Conservation (phyloP, 2,888 invertebrate genomes). For the Abrostola triplasia region DNA sequence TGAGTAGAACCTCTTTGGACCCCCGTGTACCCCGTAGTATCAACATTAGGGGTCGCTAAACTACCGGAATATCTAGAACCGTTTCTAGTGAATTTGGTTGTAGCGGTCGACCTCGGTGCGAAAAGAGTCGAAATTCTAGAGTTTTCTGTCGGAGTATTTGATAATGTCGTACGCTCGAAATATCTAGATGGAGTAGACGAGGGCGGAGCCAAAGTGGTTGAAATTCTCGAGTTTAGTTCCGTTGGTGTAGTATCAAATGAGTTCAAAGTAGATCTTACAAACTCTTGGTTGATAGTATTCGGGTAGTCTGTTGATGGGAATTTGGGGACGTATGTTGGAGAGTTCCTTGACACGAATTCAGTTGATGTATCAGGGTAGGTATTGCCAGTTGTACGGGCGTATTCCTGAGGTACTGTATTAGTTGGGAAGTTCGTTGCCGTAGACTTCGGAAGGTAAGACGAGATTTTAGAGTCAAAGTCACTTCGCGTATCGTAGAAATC, state of each 20-base stretch:
- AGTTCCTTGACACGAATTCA: slow-evolving; percentile 38
- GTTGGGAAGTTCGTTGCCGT: slow-evolving; percentile 40
- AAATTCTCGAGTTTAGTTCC: slow-evolving; percentile 39
- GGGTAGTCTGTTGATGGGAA: slow-evolving; percentile 44
- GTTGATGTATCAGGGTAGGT: slow-evolving; percentile 50
- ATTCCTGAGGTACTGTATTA: slow-evolving; percentile 40
- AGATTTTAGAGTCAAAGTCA: slow-evolving; percentile 39
- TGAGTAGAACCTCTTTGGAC: slow-evolving; percentile 34
- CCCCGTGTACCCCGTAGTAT: slow-evolving; percentile 39
- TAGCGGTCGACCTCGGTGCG: slow-evolving; percentile 39
- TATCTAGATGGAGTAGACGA: slow-evolving; percentile 29
- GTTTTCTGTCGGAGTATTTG: slow-evolving; percentile 36
- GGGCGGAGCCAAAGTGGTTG: slow-evolving; percentile 41
- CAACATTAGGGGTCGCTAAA: slow-evolving; percentile 15
- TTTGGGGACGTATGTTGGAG: slow-evolving; percentile 42
- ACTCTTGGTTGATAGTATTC: slow-evolving; percentile 44
- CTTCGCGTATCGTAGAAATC: slow-evolving; percentile 33
- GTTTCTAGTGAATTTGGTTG: slow-evolving; percentile 30
- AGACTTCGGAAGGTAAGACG: slow-evolving; percentile 40
- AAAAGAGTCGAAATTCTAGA: slow-evolving; percentile 37
- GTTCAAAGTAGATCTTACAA: slow-evolving; percentile 29
- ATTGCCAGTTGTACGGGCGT: slow-evolving; percentile 26
- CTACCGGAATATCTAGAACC: slow-evolving; percentile 25
- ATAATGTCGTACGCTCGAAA: slow-evolving; percentile 39
- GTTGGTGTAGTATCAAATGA: slow-evolving; percentile 38